These are phyloP conservation scores for Mamestra brassicae DNA, from an alignment of 2,888 invertebrate species.

Conservation along the genomic window DNA sequence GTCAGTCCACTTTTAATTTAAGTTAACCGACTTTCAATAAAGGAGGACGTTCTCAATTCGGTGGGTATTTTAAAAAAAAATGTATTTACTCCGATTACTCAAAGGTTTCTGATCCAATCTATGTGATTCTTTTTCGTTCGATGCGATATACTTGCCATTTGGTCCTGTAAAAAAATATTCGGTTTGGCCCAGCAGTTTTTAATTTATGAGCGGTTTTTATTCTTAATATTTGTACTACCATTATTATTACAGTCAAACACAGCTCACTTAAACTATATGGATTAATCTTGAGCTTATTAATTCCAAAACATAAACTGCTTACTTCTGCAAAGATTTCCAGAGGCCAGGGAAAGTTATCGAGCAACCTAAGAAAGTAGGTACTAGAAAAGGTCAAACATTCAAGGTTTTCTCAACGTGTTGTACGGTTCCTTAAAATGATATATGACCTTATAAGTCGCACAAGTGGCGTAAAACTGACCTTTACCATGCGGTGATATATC, in stretches of 20 bases:
- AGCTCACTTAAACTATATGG: background rate
- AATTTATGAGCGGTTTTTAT: no score
- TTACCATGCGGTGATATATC: constrained; percentile 59
- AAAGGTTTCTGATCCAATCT: no score
- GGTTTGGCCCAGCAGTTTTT: no score
- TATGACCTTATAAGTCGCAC: constrained; percentile 50
- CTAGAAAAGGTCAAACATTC: constrained; percentile 35
- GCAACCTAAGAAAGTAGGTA: constrained; percentile 5
- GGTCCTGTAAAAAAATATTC: no score
- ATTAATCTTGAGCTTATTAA: background rate
- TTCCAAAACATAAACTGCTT: background rate
- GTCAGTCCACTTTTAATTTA: no score
- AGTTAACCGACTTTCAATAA: no score
- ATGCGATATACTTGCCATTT: no score
- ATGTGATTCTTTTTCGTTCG: no score
- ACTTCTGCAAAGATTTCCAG: background rate
- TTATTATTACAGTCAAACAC: background rate
- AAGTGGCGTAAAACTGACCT: constrained; percentile 60
- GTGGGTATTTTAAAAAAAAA: no score
- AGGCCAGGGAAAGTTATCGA: background rate
- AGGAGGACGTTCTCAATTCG: no score
- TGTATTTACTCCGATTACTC: no score
- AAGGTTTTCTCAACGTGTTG: constrained; percentile 20
- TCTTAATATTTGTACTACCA: no score
- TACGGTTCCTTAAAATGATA: constrained; percentile 51